Evolutionary conservation across 2,113 vertebrate genomes (phyloP).

Genomic region (Maccullochella peelii): DNA sequence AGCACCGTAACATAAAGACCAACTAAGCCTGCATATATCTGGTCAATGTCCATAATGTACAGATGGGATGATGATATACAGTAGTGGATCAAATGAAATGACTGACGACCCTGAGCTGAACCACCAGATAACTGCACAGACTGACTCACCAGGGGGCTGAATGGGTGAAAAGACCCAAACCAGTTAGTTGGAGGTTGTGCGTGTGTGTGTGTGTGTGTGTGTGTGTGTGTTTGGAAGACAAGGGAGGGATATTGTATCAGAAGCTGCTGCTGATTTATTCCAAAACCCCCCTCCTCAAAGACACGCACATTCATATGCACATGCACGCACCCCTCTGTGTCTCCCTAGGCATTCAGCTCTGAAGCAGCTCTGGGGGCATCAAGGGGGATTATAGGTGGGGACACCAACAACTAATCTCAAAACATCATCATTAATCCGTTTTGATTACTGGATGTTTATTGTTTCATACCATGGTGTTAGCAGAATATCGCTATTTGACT

Average conservation of each 20-base stretch:
- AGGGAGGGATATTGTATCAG: conserved; percentile 24
- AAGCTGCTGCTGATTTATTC: conserved; percentile 52
- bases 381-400: conserved; percentile 61
- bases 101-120: conserved; percentile 27
- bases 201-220: conserved; percentile 8
- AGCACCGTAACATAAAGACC: not conserved
- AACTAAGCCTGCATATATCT: not conserved
- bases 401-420: conserved; percentile 49
- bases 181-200: conserved; percentile 3
- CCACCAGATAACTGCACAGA: conserved; percentile 44
- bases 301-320: conserved; percentile 21
- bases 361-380: conserved; percentile 61
- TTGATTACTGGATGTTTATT: conserved; percentile 34
- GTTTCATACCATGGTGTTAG: not conserved
- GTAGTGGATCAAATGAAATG: conserved; percentile 8
- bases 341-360: conserved; percentile 46
- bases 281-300: conserved; percentile 24
- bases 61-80: not conserved
- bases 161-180: conserved; percentile 30
- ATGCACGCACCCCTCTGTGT: conserved; percentile 10
- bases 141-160: conserved; percentile 36
- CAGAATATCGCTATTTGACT: not conserved
- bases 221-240: conserved; percentile 20
- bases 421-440: conserved; percentile 54
- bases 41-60: not conserved